Percentiles rank a stretch among this genome's conserved stretches.
phyloP scores from a whole-genome alignment of 2,113 vertebrate genomes.

The Gadus chalcogrammus region DNA sequence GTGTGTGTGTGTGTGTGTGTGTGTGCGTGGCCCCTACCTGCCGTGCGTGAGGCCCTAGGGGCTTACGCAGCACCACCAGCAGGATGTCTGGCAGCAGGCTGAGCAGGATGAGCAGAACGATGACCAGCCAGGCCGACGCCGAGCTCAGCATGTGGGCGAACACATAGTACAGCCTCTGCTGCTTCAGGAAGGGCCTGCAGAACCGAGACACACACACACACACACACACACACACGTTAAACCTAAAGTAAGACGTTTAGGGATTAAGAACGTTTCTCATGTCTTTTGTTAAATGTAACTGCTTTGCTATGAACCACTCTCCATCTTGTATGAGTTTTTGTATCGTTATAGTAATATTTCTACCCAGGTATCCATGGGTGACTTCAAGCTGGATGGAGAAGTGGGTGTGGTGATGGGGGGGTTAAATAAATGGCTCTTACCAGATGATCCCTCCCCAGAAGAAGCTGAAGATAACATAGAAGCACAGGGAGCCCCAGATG shows the following conservation, averaged over 20 bases:
- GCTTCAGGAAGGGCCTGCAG: background rate
- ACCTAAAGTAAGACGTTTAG: background rate
- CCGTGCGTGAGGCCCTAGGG: conserved; percentile 33
- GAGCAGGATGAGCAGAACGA: conserved; percentile 91
- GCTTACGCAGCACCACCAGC: conserved; percentile 67
- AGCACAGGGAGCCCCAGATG: conserved; percentile 95
- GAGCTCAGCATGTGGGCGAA: conserved; percentile 95
- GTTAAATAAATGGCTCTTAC: conserved; percentile 59
- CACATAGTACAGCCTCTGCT: conserved; percentile 96
- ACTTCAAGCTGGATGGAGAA: background rate
- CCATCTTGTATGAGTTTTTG: no score
- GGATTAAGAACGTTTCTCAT: no score
- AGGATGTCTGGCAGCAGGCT: conserved; percentile 94
- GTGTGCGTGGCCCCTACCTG: background rate
- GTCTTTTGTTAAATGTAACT: no score
- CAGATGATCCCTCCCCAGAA: conserved; percentile 99
- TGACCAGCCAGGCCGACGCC: conserved; percentile 88
- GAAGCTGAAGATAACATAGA: conserved; percentile 98
- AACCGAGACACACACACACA: background rate
- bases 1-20: background rate
- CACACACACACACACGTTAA: background rate
- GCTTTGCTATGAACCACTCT: no score
- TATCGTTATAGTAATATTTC: no score
- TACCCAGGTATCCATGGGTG: no score
- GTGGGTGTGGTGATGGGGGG: background rate